A percentile compares a stretch with the other conserved stretches of the same genome.
Evolutionary conservation across 2,113 vertebrate genomes (phyloP).

Genomic region (Panthera leo): DNA sequence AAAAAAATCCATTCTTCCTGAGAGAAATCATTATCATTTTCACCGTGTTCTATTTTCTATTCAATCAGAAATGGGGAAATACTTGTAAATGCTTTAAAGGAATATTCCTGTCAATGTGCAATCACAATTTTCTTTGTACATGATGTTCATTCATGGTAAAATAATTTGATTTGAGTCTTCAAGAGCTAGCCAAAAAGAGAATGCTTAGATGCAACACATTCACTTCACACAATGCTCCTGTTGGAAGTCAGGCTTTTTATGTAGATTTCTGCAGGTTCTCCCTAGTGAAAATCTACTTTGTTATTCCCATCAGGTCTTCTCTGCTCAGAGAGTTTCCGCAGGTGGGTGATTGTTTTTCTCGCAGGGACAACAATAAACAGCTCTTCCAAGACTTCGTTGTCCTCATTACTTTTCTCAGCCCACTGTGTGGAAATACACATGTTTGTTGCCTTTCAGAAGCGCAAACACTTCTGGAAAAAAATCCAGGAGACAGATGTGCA

Average conservation of each 20-base stretch:
- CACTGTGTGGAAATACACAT: slow-evolving; percentile 56
- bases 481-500: neutral
- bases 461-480: slow-evolving; percentile 30
- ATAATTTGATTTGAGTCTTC: slow-evolving; percentile 55
- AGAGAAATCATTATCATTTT: neutral
- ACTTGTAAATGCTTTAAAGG: neutral
- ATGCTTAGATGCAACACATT: neutral
- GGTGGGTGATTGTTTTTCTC: slow-evolving; percentile 73
- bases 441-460: slow-evolving; percentile 27
- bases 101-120: neutral
- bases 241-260: slow-evolving; percentile 68
- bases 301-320: slow-evolving; percentile 68
- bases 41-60: slow-evolving; percentile 47
- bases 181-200: slow-evolving; percentile 12
- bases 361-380: slow-evolving; percentile 49
- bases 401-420: slow-evolving; percentile 1
- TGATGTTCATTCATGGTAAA: slow-evolving; percentile 54
- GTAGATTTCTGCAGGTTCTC: slow-evolving; percentile 72
- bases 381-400: slow-evolving; percentile 63
- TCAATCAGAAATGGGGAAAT: slow-evolving; percentile 6
- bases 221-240: slow-evolving; percentile 66
- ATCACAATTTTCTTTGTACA: neutral
- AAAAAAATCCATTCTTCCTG: neutral
- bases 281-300: slow-evolving; percentile 71
- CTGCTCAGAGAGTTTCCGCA: slow-evolving; percentile 67